Evolutionary conservation across 1,140 invertebrate species (phyloP).

Genomic region (Drosophila dunni): DNA sequence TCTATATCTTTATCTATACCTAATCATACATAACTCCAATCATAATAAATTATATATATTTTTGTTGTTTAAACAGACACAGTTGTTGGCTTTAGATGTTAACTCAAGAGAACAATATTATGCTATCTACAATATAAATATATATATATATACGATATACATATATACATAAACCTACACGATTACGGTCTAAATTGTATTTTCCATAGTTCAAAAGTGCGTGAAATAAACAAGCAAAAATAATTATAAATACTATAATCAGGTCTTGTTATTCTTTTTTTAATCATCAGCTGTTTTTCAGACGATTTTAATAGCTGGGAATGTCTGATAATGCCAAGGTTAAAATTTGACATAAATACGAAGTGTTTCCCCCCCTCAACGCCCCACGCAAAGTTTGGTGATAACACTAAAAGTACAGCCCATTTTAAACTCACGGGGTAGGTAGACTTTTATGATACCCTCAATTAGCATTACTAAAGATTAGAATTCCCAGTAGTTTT

Average conservation of each 20-base stretch:
- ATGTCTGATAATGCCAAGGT: background rate
- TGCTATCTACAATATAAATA: slow-evolving; percentile 23
- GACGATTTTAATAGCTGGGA: background rate
- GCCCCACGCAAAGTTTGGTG: background rate
- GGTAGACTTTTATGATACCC: background rate
- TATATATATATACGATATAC: slow-evolving; percentile 12
- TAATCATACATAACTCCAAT: slow-evolving; percentile 36
- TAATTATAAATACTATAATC: background rate
- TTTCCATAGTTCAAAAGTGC: slow-evolving; percentile 68
- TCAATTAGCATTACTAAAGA: background rate
- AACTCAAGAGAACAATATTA: slow-evolving; percentile 42
- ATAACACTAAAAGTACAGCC: background rate
- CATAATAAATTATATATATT: slow-evolving; percentile 53
- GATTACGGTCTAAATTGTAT: slow-evolving; percentile 53
- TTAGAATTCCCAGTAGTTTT: background rate
- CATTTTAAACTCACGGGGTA: background rate
- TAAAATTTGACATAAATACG: background rate
- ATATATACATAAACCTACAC: slow-evolving; percentile 16
- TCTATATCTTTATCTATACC: slow-evolving; percentile 13
- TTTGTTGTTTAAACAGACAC: slow-evolving; percentile 47
- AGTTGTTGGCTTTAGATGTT: slow-evolving; percentile 57
- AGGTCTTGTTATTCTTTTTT: background rate
- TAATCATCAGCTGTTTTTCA: background rate
- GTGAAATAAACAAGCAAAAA: slow-evolving; percentile 49
- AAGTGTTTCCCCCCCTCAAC: background rate